A percentile compares a stretch with the other conserved stretches of the same genome.
phyloP scores from a whole-genome alignment of 2,888 invertebrate genomes.

The Drosophila buzzatii region DNA sequence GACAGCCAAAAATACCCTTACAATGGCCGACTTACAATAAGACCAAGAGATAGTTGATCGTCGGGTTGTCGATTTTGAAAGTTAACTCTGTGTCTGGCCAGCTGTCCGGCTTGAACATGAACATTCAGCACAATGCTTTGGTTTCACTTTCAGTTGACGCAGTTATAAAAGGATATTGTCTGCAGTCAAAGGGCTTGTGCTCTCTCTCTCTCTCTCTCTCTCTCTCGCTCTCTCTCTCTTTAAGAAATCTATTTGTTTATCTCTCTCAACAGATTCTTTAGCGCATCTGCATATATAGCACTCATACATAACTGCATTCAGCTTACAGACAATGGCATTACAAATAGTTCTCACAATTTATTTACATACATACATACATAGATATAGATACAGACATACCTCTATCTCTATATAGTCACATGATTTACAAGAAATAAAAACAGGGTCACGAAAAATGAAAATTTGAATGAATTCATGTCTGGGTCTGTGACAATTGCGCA shows the following conservation, averaged over 20 bases:
- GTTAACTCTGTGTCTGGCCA: not conserved
- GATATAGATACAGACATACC: not conserved
- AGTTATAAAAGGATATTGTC: not conserved
- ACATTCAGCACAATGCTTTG: not conserved
- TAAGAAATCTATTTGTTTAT: not conserved
- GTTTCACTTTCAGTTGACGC: not conserved
- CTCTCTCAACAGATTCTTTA: not conserved
- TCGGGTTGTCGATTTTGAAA: slow-evolving; percentile 32
- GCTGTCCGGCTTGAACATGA: not conserved
- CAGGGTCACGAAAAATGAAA: slow-evolving; percentile 42
- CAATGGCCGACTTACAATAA: slow-evolving; percentile 45
- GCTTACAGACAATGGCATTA: slow-evolving; percentile 45
- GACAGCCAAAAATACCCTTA: slow-evolving; percentile 53
- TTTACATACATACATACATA: not conserved
- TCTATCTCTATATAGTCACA: slow-evolving; percentile 41
- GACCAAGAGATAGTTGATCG: slow-evolving; percentile 34
- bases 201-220: too few species aligned
- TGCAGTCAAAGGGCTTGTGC: too few species aligned
- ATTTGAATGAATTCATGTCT: slow-evolving; percentile 40
- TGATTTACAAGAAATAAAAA: slow-evolving; percentile 50
- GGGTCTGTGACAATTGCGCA: slow-evolving; percentile 43
- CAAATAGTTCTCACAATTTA: slow-evolving; percentile 41
- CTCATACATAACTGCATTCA: not conserved
- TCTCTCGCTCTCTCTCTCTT: too few species aligned
- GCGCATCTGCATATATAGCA: not conserved